Evolutionary conservation across 2,888 invertebrate genomes (phyloP), one percentile per base, ranked within the genome.

Genomic region (Caenorhabditis panamensis): DNA sequence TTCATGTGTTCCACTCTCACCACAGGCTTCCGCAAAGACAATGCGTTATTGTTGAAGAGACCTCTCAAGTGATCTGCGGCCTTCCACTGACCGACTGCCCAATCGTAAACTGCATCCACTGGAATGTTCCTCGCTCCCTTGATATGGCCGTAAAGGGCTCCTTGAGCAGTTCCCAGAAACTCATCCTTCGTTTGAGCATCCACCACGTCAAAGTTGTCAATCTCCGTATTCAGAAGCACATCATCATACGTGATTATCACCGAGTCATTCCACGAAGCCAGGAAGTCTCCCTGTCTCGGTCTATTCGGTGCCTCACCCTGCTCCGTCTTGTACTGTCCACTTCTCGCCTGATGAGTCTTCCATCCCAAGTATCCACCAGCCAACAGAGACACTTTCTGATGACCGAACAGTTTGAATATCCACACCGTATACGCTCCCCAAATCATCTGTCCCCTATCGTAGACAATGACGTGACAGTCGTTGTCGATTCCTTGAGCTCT

Each of bases 321-420:
- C 49, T 86, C 84, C 0, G 86, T 87, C 37, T 77, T 72, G 69
- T 87, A 87, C 68, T 86, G 83, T 3, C 69, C 53, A 41, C 81
- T 85, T 72, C 81, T 62, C 13, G 73, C 82, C 54, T 84, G 84
- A 49, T 86, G 81, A 1, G 84, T 78, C 24, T 88, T 88, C 89
- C 88, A 88, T 53, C 82, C 87, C 37, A 82, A 67, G 51, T 87
- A 88, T 5, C 90, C 90, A 26, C 88, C 89, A 24, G 88, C 78
- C 51, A 90, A 75, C 8, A 90, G 66, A 6, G 87, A 87, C 9
- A 87, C 85, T 41, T 84, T 84, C 24, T 85, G 82, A 77, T 90
- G 89, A 6, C 89, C 89, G 68, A 88, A 89, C 20, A 84, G 20
- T 64, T 87, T 88, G 79, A 90, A 89, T 13, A 90, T 87, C 90